Evolutionary conservation across 2,113 vertebrate genomes (phyloP), one percentile per base, ranked within the genome.

Genomic region (Eurypyga helias): DNA sequence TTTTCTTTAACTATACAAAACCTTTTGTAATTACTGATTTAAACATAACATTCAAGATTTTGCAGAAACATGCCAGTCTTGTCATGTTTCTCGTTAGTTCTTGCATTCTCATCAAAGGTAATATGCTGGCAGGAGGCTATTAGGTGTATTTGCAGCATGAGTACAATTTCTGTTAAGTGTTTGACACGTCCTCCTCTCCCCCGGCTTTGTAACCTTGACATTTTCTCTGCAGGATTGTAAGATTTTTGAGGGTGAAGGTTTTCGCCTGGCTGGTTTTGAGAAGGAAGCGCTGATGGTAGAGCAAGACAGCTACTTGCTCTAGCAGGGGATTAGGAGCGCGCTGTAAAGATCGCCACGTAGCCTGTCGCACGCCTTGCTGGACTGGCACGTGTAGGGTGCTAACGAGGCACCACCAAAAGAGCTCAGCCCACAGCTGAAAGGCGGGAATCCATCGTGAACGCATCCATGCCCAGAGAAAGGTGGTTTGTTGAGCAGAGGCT

Each of bases 21-120:
- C 24, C 55, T 86, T 79, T 73, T 86, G 38, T 90, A 95, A 90
- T 91, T 89, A 55, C 62, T 76, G 71, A 36, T 86, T 92, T 95
- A 46, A 93, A 87, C 41, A 36, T 57, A 64, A 11, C 57, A 92
- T 41, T 81, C 28, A 61, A 64, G 66, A 49, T 76, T 87, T 94
- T 89, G 64, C 71, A 96, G 67, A 82, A 94, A 76, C 24, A 60
- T 78, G 86, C 92, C 71, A 94, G 77, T 13, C 64, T 58, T 55
- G 48, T 93, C 75, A 78, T 54, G 36, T 71, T 67, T 83, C 86
- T 94, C 62, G 69, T 80, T 49, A 72, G 34, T 48, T 83, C 67
- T 69, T 49, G 17, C 14, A 33, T 85, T 87, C 77, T 91, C 55
- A 73, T 65, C 49, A 83, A 92, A 93, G n/a, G 25, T 29, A 36